phyloP scores from a whole-genome alignment of 35 echinoderm and acorn worm genomes.

The Stichopus chloronotus region DNA sequence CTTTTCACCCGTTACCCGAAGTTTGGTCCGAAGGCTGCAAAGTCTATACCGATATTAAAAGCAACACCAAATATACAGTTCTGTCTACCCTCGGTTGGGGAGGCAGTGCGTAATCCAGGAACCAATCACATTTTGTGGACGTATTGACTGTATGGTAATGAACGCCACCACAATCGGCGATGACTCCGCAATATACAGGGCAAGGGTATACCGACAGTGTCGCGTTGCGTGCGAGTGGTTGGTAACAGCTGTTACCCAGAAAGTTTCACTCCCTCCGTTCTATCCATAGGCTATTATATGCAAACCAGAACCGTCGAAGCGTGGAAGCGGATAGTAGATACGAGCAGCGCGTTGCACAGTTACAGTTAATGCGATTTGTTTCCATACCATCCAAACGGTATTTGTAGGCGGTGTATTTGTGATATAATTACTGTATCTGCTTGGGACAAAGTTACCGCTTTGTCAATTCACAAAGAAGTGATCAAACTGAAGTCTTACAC shows the following conservation, averaged over 20 bases:
- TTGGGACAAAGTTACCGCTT: too few relatives aligned
- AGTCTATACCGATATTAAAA: background rate
- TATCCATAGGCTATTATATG: constrained; percentile 16
- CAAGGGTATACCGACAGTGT: background rate
- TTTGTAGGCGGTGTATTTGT: too few relatives aligned
- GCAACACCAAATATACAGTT: background rate
- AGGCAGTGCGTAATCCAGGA: background rate
- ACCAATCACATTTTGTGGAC: background rate
- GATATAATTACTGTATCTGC: too few relatives aligned
- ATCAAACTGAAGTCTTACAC: too few relatives aligned
- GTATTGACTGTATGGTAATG: background rate
- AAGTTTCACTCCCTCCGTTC: constrained; percentile 22
- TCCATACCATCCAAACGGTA: too few relatives aligned
- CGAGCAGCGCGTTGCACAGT: too few relatives aligned
- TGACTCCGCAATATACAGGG: background rate
- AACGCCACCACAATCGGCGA: background rate
- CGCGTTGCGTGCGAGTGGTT: background rate
- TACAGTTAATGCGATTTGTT: too few relatives aligned
- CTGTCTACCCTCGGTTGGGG: background rate
- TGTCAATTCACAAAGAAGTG: too few relatives aligned
- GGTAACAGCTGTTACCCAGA: constrained; percentile 31
- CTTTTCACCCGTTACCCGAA: background rate
- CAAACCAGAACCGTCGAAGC: constrained; percentile 12
- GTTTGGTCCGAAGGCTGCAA: constrained; percentile 18
- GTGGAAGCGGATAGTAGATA: background rate